phyloP scores from a whole-genome alignment of 2,797 vertebrate genomes.

The Setipinna tenuifilis region DNA sequence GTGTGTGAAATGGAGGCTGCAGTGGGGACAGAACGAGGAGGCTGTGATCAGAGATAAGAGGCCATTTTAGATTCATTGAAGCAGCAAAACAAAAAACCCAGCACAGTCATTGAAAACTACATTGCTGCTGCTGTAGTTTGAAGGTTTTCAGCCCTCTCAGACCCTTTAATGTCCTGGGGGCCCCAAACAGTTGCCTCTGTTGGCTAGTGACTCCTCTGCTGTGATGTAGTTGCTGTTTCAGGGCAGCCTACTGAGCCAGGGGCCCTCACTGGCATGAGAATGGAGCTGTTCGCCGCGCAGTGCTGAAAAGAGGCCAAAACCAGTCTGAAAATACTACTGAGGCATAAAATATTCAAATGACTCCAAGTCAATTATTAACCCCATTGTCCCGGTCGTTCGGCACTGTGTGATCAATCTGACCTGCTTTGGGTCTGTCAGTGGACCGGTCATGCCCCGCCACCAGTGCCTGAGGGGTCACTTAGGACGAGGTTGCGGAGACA shows the following conservation, averaged over 20 bases:
- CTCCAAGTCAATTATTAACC: constrained; percentile 49
- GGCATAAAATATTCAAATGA: constrained; percentile 54
- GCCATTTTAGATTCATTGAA: too few species aligned
- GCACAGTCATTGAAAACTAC: too few species aligned
- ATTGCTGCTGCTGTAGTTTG: too few species aligned
- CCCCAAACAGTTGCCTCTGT: too few species aligned
- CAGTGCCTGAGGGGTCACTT: neutral
- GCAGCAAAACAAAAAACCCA: too few species aligned
- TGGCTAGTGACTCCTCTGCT: too few species aligned
- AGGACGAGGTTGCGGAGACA: neutral
- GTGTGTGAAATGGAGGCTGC: too few species aligned
- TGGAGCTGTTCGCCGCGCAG: neutral
- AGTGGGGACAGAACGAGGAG: too few species aligned
- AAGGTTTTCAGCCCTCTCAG: too few species aligned
- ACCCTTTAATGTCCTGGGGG: too few species aligned
- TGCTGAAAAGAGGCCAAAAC: constrained; percentile 36
- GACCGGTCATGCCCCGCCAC: neutral
- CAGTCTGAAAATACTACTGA: constrained; percentile 49
- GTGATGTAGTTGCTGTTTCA: too few species aligned
- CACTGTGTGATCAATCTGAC: constrained; percentile 1
- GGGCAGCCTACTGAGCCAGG: neutral
- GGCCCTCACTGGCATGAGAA: neutral
- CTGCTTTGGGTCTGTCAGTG: neutral
- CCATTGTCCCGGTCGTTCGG: constrained; percentile 8
- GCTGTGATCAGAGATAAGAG: too few species aligned